Conservation (phyloP, 1,140 invertebrate species). For the Acromyrmex charruanus region DNA sequence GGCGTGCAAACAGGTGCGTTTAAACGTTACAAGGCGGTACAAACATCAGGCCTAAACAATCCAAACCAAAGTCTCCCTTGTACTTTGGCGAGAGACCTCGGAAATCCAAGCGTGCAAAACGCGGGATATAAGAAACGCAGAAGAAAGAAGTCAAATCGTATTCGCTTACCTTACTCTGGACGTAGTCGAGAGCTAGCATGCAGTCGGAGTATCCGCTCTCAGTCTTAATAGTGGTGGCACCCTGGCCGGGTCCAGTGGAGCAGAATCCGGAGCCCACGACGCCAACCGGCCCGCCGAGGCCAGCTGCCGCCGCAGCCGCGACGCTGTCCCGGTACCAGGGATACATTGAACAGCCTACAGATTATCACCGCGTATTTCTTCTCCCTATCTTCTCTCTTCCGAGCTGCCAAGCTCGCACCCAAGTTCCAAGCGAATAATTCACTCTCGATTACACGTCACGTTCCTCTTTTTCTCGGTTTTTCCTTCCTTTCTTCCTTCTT, state of each 20-base stretch:
- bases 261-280: slow-evolving; percentile 86
- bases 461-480: slow-evolving; percentile 1
- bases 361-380: neutral
- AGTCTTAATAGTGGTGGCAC: slow-evolving; percentile 88
- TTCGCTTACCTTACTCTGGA: slow-evolving; percentile 89
- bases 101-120: neutral
- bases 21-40: neutral
- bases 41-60: neutral
- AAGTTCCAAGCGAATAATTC: slow-evolving; percentile 7
- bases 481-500: neutral
- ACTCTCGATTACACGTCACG: slow-evolving; percentile 47
- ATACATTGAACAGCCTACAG: slow-evolving; percentile 87
- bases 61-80: neutral
- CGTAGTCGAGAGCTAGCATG: slow-evolving; percentile 91
- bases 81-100: neutral
- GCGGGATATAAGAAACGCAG: too few relatives aligned
- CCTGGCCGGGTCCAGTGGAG: slow-evolving; percentile 84
- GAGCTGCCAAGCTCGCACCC: slow-evolving; percentile 19
- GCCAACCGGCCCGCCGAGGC: slow-evolving; percentile 85
- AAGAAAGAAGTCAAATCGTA: neutral
- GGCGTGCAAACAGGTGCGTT: neutral
- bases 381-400: too few relatives aligned
- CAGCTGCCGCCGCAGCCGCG: slow-evolving; percentile 87
- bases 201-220: slow-evolving; percentile 91
- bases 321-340: slow-evolving; percentile 91